A percentile compares a stretch with the other conserved stretches of the same genome.
These are phyloP conservation scores for Ligdia adustata DNA, from an alignment of 2,888 invertebrate species.

Conservation along the genomic window DNA sequence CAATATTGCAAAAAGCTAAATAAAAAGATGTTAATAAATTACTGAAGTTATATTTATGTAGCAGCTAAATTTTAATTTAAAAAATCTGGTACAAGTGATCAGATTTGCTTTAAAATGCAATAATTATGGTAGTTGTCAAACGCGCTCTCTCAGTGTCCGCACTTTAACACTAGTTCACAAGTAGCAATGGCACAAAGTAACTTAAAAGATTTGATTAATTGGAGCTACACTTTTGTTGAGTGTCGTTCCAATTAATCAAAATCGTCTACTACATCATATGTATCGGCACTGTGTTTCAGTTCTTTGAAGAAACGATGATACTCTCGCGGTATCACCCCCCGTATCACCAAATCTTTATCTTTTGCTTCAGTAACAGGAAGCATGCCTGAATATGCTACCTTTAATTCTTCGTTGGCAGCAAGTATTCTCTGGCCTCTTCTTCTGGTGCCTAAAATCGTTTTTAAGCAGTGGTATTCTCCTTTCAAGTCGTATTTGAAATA, in stretches of 20 bases:
- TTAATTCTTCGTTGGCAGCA: slow-evolving; percentile 5
- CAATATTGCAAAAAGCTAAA: slow-evolving; percentile 2
- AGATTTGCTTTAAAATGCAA: slow-evolving; percentile 4
- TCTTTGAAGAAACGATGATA: slow-evolving; percentile 17
- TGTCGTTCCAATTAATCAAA: slow-evolving; percentile 1
- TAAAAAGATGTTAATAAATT: slow-evolving; percentile 4
- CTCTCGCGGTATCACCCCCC: slow-evolving; percentile 16
- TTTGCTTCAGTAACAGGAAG: slow-evolving; percentile 19
- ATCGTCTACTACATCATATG: slow-evolving; percentile 4
- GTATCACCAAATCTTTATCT: slow-evolving; percentile 22
- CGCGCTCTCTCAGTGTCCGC: slow-evolving; percentile 2
- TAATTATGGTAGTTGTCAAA: slow-evolving; percentile 4
- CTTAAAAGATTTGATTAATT: slow-evolving; percentile 1
- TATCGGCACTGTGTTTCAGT: slow-evolving; percentile 8
- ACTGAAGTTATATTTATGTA: slow-evolving; percentile 4
- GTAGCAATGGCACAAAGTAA: slow-evolving; percentile 4
- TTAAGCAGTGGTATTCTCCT: slow-evolving; percentile 15
- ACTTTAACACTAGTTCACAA: slow-evolving; percentile 4
- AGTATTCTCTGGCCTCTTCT: slow-evolving; percentile 1
- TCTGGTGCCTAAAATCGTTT: slow-evolving; percentile 18
- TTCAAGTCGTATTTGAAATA: slow-evolving; percentile 18
- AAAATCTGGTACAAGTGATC: slow-evolving; percentile 1
- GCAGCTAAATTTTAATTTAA: slow-evolving; percentile 4
- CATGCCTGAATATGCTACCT: slow-evolving; percentile 11
- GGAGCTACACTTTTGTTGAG: slow-evolving; percentile 3